Evolutionary conservation across 2,113 vertebrate genomes (phyloP).

Genomic region (Heterocephalus glaber): DNA sequence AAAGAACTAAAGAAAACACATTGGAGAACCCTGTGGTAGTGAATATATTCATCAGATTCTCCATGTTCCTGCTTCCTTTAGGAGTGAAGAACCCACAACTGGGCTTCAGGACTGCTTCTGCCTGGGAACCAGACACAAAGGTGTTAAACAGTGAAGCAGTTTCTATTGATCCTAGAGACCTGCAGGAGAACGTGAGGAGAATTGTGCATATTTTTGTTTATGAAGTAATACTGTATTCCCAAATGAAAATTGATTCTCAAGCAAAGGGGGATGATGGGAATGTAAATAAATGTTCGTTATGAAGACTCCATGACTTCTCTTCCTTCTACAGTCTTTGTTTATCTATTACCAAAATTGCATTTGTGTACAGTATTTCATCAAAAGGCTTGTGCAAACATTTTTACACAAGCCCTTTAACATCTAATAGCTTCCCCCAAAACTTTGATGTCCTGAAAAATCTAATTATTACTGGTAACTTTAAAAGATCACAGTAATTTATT

Average conservation of each 20-base stretch:
- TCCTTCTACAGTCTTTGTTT: neutral
- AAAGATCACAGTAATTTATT: slow-evolving; percentile 90
- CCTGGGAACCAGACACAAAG: neutral
- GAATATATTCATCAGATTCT: neutral
- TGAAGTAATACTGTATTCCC: slow-evolving; percentile 56
- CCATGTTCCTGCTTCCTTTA: neutral
- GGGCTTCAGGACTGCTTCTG: neutral
- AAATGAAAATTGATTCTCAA: slow-evolving; percentile 61
- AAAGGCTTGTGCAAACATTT: slow-evolving; percentile 60
- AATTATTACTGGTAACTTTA: slow-evolving; percentile 86
- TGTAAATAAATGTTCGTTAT: slow-evolving; percentile 44
- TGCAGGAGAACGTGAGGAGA: neutral
- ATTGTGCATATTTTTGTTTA: slow-evolving; percentile 17
- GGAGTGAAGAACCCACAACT: neutral
- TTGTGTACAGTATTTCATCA: slow-evolving; percentile 31
- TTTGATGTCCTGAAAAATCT: slow-evolving; percentile 80
- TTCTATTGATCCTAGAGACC: slow-evolving; percentile 42
- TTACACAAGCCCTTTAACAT: slow-evolving; percentile 64
- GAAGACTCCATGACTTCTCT: slow-evolving; percentile 35
- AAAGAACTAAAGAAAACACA: neutral
- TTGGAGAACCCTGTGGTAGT: neutral
- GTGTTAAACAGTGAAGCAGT: slow-evolving; percentile 34
- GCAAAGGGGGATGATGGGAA: slow-evolving; percentile 52
- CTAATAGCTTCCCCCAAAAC: slow-evolving; percentile 78
- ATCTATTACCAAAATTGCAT: slow-evolving; percentile 58